Evolutionary conservation across 1,140 invertebrate genomes (phyloP), one percentile per base, ranked within the genome.

Genomic region (Muscidifurax raptorellus): DNA sequence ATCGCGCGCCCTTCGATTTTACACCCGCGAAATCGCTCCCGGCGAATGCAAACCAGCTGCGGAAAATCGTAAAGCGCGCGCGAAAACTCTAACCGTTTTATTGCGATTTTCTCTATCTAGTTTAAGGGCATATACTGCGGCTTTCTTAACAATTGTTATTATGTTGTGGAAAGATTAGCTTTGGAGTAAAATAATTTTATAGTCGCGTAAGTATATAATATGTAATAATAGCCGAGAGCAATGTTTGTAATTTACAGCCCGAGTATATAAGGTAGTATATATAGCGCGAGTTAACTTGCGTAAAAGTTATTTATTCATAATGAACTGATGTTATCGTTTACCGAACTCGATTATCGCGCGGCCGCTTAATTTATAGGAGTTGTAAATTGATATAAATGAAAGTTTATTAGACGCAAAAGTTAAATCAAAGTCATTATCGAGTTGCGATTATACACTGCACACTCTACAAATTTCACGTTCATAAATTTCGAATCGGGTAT

Each of bases 31-130:
- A 82, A 77, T 44, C 69, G 36, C 47, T 22, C 27, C 15, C n/a
- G 32, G 22, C 72, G 28, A 44, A 90, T 87, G 85, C 83, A 88
- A 90, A 90, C 87, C 89, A 88, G 86, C 87, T 87, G 52, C 52
- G 89, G 86, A 89, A 90, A 89, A 90, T 89, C 89, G 87, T 90
- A 90, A 90, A 90, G 88, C 25, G 0, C 28, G 79, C 52, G 71
- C 36, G 69, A n/a, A 59, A 59, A 59, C 15, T 72, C 47, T 27
- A 75, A 74, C 25, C 74, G 44, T 81, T 81, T 81, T 81, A 81
- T 81, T 52, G 67, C 80, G 71, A 28, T 44, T 71, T 22, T 66
- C 40, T 59, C 22, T 59, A 18, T 59, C 36, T n/a, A n/a, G n/a
- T n/a, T n/a, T n/a, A n/a, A n/a, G n/a, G n/a, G 1, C 5, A 36